A percentile compares a stretch with the other conserved stretches of the same genome.
Conservation (phyloP, 2,888 invertebrate genomes). For the Scelioninae gen. 1 region DNA sequence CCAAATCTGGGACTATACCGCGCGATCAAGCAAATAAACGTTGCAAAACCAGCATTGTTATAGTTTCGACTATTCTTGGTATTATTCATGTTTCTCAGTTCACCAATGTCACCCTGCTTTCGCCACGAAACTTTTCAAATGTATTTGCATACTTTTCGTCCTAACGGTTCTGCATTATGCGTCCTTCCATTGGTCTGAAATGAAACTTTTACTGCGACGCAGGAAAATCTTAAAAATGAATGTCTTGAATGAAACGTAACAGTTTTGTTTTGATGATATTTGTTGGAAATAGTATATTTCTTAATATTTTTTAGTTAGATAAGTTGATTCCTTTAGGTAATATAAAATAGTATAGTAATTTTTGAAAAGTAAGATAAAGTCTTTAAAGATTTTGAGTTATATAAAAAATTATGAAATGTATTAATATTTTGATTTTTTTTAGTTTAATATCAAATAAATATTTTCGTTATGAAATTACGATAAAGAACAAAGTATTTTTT, state of each 20-base stretch:
- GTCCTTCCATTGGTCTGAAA: constrained; percentile 42
- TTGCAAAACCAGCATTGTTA: constrained; percentile 52
- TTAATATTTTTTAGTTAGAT: not conserved
- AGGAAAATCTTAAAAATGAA: constrained; percentile 53
- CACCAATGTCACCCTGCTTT: constrained; percentile 37
- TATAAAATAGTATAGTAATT: no score
- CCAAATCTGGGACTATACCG: constrained; percentile 60
- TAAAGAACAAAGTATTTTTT: no score
- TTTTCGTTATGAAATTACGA: not conserved
- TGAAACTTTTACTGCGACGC: constrained; percentile 54
- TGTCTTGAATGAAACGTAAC: constrained; percentile 35
- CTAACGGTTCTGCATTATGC: constrained; percentile 49
- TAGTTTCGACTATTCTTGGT: constrained; percentile 63
- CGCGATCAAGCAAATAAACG: constrained; percentile 45
- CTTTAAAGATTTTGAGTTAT: no score
- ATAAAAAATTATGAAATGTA: no score
- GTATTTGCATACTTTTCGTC: constrained; percentile 67
- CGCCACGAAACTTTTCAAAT: constrained; percentile 50
- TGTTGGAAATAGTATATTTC: constrained; percentile 2
- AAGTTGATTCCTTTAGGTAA: no score
- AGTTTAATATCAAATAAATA: no score
- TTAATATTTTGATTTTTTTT: no score
- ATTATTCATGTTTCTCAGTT: constrained; percentile 61
- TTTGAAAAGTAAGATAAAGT: no score
- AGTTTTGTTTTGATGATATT: constrained; percentile 55